Evolutionary conservation across 2,888 invertebrate species (phyloP), one percentile per base, ranked within the genome.

Genomic region (Hypena proboscidalis): DNA sequence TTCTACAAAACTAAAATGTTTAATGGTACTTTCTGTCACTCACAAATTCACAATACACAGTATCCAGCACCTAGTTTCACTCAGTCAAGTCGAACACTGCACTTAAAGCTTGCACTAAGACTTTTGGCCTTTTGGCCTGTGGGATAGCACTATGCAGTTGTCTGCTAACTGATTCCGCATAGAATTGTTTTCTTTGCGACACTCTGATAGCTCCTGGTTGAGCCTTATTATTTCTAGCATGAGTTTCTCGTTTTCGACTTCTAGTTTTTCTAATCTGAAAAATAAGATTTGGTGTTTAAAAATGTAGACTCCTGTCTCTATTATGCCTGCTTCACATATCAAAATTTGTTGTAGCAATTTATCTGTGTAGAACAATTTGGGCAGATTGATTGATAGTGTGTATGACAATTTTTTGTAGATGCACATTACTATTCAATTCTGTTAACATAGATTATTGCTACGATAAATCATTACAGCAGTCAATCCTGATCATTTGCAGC

Each of bases 161-260:
- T 94, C 93, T 11, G 93, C 93, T 20, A 95, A 78, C 54, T 95
- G 93, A 41, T 93, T 92, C 58, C 86, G 67, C 69, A 97, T 92
- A 25, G 94, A 91, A 30, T 93, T 86, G 77, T 97, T 97, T 74
- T 97, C 96, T 58, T 94, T 93, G 71, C 95, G 94, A 27, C 97
- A 85, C 60, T 95, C 94, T 4, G 93, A 85, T 61, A 95, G 92
- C 76, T 96, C 94, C 70, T 94, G 93, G 70, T 95, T 93, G 43
- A 96, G 84, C 54, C 94, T 90, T 57, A 95, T 93, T 44, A 95
- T 87, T 80, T 95, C 95, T 71, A 94, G 90, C 3, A 93, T 90
- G 5, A 96, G 84, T 66, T 94, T 93, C 65, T 96, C 95, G 56
- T 95, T 95, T 58, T 97, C 96, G 44, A 80, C 76, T 74, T 90